Base-by-base conservation (phyloP, 2,888 invertebrate species). In the Adelphocoris suturalis region DNA sequence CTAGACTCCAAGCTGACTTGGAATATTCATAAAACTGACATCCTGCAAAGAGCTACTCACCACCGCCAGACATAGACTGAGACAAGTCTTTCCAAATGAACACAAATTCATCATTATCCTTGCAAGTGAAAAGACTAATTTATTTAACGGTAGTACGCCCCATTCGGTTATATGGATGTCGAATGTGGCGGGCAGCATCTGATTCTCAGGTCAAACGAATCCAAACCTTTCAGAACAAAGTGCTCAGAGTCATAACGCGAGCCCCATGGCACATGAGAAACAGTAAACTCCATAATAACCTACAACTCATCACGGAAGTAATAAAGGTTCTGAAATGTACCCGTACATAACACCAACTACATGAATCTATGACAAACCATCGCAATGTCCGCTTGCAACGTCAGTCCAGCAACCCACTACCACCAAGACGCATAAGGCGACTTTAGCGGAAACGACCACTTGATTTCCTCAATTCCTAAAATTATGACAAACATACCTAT, bases 181-280 rank as follows among this genome's bases (percentile, higher is more conserved):
- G 61, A 16, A 68, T 86, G 4, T 68, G 86, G 86, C 55, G 48
- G 12, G 5, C 52, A n/a, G 84, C 84, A n/a, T 84, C 84, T 16
- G 46, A 55, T 23, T 84, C 84, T 14, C 86, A 68, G 47, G 23
- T 37, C 13, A 86, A 68, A 47, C 3, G 61, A 16, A 46, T 86
- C 14, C 86, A 86, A 46, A 86, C 86, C 12, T 68, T 68, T 28
- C 86, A 86, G n/a, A 86, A 86, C 86, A 61, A 68, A 28, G 76
- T 52, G 16, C 76, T 87, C 48, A 47, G 76, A 14, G 27, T 87
- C n/a, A 47, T 75, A 27, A 48, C 87, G 23, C 48, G 76, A 12
- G 76, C 87, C 16, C 76, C 75, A 23, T 86, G 61, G 86, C 61
- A 86, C 68, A 57, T 86, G 12, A 16, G 86, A 48, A 68, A 86